Conservation (phyloP, 2,888 invertebrate species). For the Acrocyrtus sp. region DNA sequence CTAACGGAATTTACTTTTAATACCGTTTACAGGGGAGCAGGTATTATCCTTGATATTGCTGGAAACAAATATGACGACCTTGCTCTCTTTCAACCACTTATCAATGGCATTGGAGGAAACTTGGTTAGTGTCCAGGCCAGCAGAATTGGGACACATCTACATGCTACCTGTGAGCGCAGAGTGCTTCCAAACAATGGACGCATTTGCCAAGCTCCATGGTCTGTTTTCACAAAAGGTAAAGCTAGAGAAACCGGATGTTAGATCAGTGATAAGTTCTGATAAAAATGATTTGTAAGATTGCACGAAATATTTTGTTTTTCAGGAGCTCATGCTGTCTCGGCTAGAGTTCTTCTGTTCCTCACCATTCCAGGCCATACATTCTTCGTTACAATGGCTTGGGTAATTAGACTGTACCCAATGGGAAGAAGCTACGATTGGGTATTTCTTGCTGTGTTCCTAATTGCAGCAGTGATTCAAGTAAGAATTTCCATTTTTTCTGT, state of each 20-base stretch:
- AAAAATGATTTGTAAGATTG: background rate
- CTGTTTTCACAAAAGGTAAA: constrained; percentile 59
- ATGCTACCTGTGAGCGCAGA: constrained; percentile 75
- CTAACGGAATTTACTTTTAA: too few species aligned
- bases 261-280: background rate
- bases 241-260: background rate
- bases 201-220: constrained; percentile 64
- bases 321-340: constrained; percentile 67
- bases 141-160: constrained; percentile 79
- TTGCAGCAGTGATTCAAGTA: constrained; percentile 57
- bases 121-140: constrained; percentile 82
- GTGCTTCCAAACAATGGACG: constrained; percentile 68
- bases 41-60: constrained; percentile 78
- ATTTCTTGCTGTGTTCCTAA: constrained; percentile 55
- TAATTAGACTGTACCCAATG: constrained; percentile 24
- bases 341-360: constrained; percentile 66
- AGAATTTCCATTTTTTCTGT: background rate
- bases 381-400: constrained; percentile 57
- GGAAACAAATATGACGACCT: constrained; percentile 75
- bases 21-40: constrained; percentile 73
- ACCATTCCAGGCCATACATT: constrained; percentile 59
- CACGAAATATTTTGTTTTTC: background rate
- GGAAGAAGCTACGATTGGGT: constrained; percentile 43
- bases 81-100: constrained; percentile 83
- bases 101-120: constrained; percentile 85